Evolutionary conservation across 2,797 vertebrate genomes (phyloP).

Genomic region (Percopsis omiscomaycus): DNA sequence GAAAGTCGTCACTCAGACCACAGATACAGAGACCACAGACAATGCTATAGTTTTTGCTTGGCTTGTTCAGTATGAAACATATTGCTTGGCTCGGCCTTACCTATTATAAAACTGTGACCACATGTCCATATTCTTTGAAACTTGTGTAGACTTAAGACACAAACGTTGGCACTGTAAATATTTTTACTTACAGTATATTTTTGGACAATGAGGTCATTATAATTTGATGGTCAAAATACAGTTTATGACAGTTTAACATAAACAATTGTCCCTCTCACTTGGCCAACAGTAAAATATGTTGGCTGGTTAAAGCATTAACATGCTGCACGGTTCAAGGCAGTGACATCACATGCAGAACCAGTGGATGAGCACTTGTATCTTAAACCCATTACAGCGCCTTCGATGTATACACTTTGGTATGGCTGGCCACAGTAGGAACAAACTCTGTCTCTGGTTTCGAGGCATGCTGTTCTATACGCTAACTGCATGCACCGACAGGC

Average conservation of each 20-base stretch:
- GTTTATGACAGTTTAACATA: neutral
- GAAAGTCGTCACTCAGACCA: slow-evolving; percentile 46
- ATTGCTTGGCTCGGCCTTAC: slow-evolving; percentile 47
- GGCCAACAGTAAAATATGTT: slow-evolving; percentile 5
- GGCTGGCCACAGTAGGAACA: neutral
- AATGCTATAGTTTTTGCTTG: slow-evolving; percentile 57
- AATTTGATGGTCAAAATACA: slow-evolving; percentile 24
- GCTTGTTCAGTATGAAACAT: slow-evolving; percentile 51
- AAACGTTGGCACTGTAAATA: slow-evolving; percentile 26
- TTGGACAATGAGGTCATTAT: slow-evolving; percentile 30
- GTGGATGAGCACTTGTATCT: slow-evolving; percentile 19
- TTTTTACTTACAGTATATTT: slow-evolving; percentile 11
- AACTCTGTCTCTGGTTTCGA: neutral
- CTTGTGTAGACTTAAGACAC: slow-evolving; percentile 34
- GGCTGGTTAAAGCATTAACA: neutral
- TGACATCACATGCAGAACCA: slow-evolving; percentile 12
- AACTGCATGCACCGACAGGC: neutral
- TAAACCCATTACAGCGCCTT: slow-evolving; percentile 2
- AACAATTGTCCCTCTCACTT: slow-evolving; percentile 1
- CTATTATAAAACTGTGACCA: slow-evolving; percentile 46
- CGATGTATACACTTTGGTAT: neutral
- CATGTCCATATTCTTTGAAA: slow-evolving; percentile 44
- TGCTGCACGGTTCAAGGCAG: neutral
- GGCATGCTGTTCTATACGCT: neutral
- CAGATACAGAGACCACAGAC: slow-evolving; percentile 35